Evolutionary conservation across 2,888 invertebrate genomes (phyloP), one percentile per base, ranked within the genome.

Genomic region (Meliscaeva auricollis): DNA sequence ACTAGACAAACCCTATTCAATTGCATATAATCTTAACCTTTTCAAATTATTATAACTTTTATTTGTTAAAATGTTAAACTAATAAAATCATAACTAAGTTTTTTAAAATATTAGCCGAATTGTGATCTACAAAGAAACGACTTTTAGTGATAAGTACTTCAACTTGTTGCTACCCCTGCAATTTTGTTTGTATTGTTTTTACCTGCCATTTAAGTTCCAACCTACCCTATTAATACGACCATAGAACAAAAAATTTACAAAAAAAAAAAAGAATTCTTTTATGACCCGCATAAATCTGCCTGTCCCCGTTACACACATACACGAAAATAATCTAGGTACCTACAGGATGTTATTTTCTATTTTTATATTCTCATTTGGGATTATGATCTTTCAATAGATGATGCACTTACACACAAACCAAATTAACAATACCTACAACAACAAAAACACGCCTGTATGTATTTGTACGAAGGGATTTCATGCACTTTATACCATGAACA

Each of bases 241-340:
- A 38, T 58, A 38, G 4, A 38, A 26, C 52, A 17, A 13, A 50
- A n/a, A 11, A 38, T 38, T 9, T 11, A 38, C 1, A 32, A 32
- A 52, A 35, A 38, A 73, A 62, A 26, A 58, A 54, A 69, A 56
- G 41, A 50, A 52, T 56, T 38, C 56, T 68, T 74, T 58, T 50
- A 66, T 85, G 81, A 77, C 85, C 85, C 85, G 85, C 58, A 85
- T 85, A 81, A 81, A 81, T 85, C 76, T 81, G 81, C 81, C 72
- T 81, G 79, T 56, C 69, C 64, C 46, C 54, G 74, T 83, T 77
- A 72, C 84, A 76, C 80, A 79, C 84, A 84, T 72, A 54, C 5
- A 26, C 6, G 15, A 8, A 15, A 15, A 4, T 9, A 32, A 35
- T 9, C 9, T 56, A 56, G 56, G 13, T 13, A 17, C n/a, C n/a